A percentile compares a stretch with the other conserved stretches of the same genome.
Evolutionary conservation across 2,888 invertebrate genomes (phyloP).

Genomic region (Chalcosyrphus nemorum): DNA sequence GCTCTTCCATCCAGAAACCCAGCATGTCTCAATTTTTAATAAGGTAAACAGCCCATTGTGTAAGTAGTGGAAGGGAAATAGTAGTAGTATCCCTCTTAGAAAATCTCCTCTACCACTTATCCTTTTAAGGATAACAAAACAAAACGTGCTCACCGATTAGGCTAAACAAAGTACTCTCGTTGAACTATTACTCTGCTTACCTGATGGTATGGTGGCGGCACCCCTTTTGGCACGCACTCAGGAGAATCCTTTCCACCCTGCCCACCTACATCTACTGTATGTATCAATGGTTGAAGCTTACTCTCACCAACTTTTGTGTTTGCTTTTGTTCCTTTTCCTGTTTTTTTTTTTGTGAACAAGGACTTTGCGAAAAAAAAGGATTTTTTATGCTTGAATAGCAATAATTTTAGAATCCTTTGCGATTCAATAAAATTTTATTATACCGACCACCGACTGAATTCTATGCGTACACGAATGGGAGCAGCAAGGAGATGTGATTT

Average conservation of each 20-base stretch:
- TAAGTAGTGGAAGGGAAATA: not conserved
- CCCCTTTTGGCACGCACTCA: conserved; percentile 52
- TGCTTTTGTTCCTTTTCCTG: conserved; percentile 7
- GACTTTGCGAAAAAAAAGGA: conserved; percentile 60
- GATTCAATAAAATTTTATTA: conserved; percentile 82
- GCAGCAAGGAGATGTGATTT: conserved; percentile 53
- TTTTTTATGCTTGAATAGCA: conserved; percentile 80
- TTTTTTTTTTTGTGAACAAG: conserved; percentile 8
- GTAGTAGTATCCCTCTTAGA: conserved; percentile 11
- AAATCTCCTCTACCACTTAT: conserved; percentile 65
- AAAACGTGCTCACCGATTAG: conserved; percentile 71
- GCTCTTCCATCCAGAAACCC: not conserved
- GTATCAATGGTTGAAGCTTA: conserved; percentile 15
- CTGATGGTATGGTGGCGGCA: conserved; percentile 31
- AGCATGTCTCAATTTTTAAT: conserved; percentile 70
- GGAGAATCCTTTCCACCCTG: conserved; percentile 32
- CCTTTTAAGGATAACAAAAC: conserved; percentile 71
- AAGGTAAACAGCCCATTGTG: conserved; percentile 66
- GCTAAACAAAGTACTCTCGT: conserved; percentile 59
- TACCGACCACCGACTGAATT: conserved; percentile 73
- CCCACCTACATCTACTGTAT: not conserved
- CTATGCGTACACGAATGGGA: conserved; percentile 30
- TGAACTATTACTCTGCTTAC: conserved; percentile 36
- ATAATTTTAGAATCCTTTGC: conserved; percentile 81
- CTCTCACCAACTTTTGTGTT: conserved; percentile 13